phyloP scores from a whole-genome alignment of 2,888 invertebrate genomes.

The Chorisops tibialis region DNA sequence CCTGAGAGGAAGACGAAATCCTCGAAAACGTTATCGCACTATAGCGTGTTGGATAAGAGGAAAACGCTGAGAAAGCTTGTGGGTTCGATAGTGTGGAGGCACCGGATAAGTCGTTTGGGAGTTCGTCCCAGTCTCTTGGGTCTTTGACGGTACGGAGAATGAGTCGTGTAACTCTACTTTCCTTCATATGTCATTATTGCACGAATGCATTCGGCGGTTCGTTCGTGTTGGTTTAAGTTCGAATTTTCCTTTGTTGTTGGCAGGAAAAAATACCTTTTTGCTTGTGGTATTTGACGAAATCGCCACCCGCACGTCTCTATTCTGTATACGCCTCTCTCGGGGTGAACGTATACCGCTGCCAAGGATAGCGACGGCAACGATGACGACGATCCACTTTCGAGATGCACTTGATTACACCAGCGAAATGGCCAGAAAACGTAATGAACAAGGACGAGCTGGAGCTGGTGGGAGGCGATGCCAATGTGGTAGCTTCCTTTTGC shows the following conservation, averaged over 20 bases:
- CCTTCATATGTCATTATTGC: slow-evolving; percentile 20
- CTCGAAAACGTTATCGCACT: too few relatives aligned
- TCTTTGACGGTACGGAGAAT: slow-evolving; percentile 6
- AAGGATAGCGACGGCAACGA: not conserved
- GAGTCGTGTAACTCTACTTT: slow-evolving; percentile 20
- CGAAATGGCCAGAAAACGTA: slow-evolving; percentile 12
- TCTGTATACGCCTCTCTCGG: not conserved
- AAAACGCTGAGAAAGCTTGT: slow-evolving; percentile 17
- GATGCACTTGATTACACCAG: slow-evolving; percentile 20
- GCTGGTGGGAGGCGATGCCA: too few relatives aligned
- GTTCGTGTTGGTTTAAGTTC: not conserved
- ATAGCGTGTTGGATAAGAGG: not conserved
- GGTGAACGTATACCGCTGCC: slow-evolving; percentile 15
- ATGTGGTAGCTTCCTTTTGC: not conserved
- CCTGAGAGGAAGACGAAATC: too few relatives aligned
- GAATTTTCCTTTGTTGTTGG: slow-evolving; percentile 21
- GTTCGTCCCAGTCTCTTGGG: slow-evolving; percentile 21
- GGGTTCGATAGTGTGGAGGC: slow-evolving; percentile 22
- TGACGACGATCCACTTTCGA: slow-evolving; percentile 11
- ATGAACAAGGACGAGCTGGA: slow-evolving; percentile 18
- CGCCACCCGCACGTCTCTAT: slow-evolving; percentile 1
- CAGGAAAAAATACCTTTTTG: not conserved
- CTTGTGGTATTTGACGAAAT: slow-evolving; percentile 21
- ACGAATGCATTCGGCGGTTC: slow-evolving; percentile 18
- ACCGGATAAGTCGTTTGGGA: slow-evolving; percentile 15